A percentile compares a stretch with the other conserved stretches of the same genome.
Evolutionary conservation across 2,888 invertebrate species (phyloP).

Genomic region (Leptinotarsa juncta): DNA sequence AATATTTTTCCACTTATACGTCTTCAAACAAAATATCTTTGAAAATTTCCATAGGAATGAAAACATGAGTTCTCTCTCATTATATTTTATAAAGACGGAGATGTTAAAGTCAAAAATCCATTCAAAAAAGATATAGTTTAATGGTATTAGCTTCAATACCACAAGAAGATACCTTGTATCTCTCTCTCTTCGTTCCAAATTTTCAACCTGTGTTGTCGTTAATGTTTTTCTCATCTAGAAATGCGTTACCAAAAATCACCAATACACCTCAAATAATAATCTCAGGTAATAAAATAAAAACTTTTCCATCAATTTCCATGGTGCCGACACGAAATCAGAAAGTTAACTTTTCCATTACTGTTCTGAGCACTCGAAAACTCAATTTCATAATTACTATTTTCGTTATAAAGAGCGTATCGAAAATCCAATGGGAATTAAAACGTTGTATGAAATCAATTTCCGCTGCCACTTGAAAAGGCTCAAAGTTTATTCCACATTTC

Average conservation of each 20-base stretch:
- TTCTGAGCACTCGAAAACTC: neutral
- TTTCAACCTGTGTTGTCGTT: neutral
- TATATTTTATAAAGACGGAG: no score
- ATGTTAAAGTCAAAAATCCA: no score
- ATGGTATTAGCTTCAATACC: no score
- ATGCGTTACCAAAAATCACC: neutral
- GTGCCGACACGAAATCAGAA: neutral
- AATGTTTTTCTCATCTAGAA: no score
- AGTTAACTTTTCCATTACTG: conserved; percentile 10
- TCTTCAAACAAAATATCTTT: no score
- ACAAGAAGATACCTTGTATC: no score
- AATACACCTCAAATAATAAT: neutral
- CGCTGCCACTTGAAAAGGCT: conserved; percentile 36
- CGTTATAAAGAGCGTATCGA: conserved; percentile 34
- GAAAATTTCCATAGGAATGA: no score
- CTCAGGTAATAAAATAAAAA: neutral
- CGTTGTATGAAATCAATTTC: conserved; percentile 40
- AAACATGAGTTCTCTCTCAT: no score
- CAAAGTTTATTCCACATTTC: conserved; percentile 38
- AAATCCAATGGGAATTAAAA: conserved; percentile 37
- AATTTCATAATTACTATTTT: conserved; percentile 27
- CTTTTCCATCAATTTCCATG: neutral
- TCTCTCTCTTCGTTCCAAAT: neutral
- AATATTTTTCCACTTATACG: no score
- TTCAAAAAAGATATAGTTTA: no score